Base-by-base conservation (phyloP, 2,888 invertebrate species). In the Tachina fera region DNA sequence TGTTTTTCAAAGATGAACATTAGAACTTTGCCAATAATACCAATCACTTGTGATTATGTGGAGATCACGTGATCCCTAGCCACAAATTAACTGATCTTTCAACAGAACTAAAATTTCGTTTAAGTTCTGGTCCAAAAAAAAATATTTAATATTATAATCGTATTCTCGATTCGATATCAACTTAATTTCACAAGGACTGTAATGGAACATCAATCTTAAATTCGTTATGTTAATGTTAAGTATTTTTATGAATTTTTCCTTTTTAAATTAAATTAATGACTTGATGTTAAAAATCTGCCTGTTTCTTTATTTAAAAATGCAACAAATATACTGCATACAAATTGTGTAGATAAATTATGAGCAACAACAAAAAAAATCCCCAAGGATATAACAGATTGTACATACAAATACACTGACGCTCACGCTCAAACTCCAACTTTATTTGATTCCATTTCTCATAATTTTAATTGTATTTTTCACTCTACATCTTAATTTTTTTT, bases 381-480 rank as follows among this genome's bases (percentile, higher is more conserved):
- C 47, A 82, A 82, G 82, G 76, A 76, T 76, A 70, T 9, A 65
- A 53, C 41, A 75, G 60, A 16, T 58, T 63, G 31, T 67, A 9
- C 10, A 5, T n/a, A 13, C 39, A 41, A 19, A 43, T 19, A 9
- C 41, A 19, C 39, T 49, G 3, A 14, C 11, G 63, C 39, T 19
- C 45, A 63, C 4, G 14, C 10, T 8, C 43, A 19, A 68, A 31
- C 1, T 9, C 10, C 22, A 58, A 56, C 47, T 61, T 41, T 58
- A 9, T 63, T 19, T 19, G 41, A 63, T 63, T 79, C 53, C 56
- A 76, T 70, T 82, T 63, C 14, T 56, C 70, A 65, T 82, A 76
- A 76, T 77, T 76, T 81, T 81, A 81, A 81, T 81, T 82, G 76
- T 49, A 22, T 58, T 68, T 82, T 76, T 70, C 68, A 45, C 45